Evolutionary conservation across 2,797 vertebrate genomes (phyloP), one percentile per base, ranked within the genome.

Genomic region (Sciurus vulgaris): DNA sequence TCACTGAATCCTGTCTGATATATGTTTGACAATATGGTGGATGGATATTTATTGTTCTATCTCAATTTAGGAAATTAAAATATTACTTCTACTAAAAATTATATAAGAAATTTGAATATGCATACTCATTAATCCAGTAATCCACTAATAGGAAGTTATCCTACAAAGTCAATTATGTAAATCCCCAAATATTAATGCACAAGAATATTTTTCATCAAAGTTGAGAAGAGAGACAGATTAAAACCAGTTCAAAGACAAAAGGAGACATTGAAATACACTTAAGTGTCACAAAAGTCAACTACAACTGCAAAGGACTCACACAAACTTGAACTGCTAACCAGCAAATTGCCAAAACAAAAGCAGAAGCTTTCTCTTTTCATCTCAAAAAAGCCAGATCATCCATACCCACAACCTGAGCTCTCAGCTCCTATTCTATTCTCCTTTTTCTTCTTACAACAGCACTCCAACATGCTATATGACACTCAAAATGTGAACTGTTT

Each of bases 91-190:
- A 17, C 24, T 61, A 41, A 83, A 92, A 83, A 10, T 5, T 51
- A 59, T 38, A 13, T 73, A 35, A 92, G 47, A 93, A 89, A 94
- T 81, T 61, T 91, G 15, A 96, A 77, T 89, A 67, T 79, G 44
- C 8, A 88, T 65, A 26, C 14, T 79, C 18, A 74, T 67, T 91
- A 95, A 93, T 72, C 54, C 51, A 79, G 11, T 81, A 61, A 91
- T 69, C 35, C 11, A 72, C 7, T 61, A 95, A 86, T 1, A 84
- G 41, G 15, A 92, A 86, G 72, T 81, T 84, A 61, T 69, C 17
- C 15, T 24, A 83, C 30, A 94, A 85, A 89, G 88, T 79, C 59
- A 82, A 82, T 28, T 85, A 30, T 44, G 13, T 61, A 79, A 87
- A 9, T 70, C 5, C 22, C 38, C 65, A 67, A 79, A 92, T 77